Evolutionary conservation across 1,140 invertebrate genomes (phyloP).

Genomic region (Tetraneura akinire): DNA sequence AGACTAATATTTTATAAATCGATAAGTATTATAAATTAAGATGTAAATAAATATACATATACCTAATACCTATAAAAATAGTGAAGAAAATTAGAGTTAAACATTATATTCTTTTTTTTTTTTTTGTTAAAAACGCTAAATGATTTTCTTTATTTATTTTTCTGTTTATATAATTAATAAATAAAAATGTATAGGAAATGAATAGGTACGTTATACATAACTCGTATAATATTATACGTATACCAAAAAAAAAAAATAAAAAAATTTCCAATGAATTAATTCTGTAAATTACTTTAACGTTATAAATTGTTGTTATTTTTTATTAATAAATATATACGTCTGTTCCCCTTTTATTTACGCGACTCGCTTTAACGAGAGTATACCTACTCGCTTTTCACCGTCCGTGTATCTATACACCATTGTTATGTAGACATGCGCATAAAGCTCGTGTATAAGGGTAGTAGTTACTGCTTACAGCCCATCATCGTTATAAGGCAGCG

Average conservation of each 20-base stretch:
- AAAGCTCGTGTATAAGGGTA: slow-evolving; percentile 6
- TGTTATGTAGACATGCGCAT: slow-evolving; percentile 46
- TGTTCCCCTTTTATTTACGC: background rate
- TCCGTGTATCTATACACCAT: background rate
- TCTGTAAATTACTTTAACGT: background rate
- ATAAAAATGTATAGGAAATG: too few relatives aligned
- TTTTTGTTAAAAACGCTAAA: too few relatives aligned
- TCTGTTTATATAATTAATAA: too few relatives aligned
- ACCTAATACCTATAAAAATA: too few relatives aligned
- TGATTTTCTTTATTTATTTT: too few relatives aligned
- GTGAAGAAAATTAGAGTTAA: too few relatives aligned
- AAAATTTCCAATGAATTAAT: background rate
- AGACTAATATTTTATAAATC: too few relatives aligned
- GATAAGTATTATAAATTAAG: too few relatives aligned
- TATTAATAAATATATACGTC: background rate
- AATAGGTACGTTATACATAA: background rate
- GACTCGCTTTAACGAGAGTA: background rate
- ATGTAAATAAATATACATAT: too few relatives aligned
- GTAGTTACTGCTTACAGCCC: background rate
- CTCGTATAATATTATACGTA: background rate
- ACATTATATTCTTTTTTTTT: too few relatives aligned
- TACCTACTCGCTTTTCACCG: background rate
- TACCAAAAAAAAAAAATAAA: too few relatives aligned
- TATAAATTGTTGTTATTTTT: background rate
- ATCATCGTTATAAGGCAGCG: slow-evolving; percentile 15